A percentile compares a stretch with the other conserved stretches of the same genome.
Evolutionary conservation across 2,888 invertebrate species (phyloP).

Genomic region (Omphaloscelis lunosa): DNA sequence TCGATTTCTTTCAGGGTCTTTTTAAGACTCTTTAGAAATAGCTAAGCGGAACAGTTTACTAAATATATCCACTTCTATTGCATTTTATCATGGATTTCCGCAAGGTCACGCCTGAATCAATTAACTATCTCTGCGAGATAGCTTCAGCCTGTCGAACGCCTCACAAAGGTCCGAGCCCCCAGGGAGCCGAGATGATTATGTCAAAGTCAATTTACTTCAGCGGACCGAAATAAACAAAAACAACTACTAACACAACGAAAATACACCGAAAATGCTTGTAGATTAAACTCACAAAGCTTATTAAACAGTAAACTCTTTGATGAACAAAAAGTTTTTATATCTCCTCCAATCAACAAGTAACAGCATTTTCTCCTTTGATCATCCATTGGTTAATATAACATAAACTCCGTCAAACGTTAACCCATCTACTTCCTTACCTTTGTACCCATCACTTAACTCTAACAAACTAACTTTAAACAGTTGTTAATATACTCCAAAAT

Average conservation of each 20-base stretch:
- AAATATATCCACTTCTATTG: no score
- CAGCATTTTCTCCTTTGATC: constrained; percentile 35
- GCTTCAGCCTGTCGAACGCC: no score
- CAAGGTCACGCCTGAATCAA: no score
- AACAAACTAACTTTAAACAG: constrained; percentile 27
- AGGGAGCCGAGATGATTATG: no score
- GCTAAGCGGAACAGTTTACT: no score
- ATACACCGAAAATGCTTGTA: not conserved
- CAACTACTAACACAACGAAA: not conserved
- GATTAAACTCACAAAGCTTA: constrained; percentile 1
- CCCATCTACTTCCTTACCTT: constrained; percentile 35
- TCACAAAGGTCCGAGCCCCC: no score
- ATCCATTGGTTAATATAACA: constrained; percentile 14
- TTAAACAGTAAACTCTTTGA: constrained; percentile 31
- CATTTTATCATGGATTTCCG: no score
- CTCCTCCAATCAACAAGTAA: constrained; percentile 3
- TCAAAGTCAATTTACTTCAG: not conserved
- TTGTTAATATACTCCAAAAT: constrained; percentile 39
- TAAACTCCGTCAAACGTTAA: constrained; percentile 14
- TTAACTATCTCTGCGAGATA: no score
- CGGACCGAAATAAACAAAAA: constrained; percentile 13
- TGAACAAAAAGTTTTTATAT: constrained; percentile 21
- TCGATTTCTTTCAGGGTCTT: no score
- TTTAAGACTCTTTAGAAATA: no score
- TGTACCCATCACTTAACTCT: constrained; percentile 31